Conservation (phyloP, 1,140 invertebrate genomes). For the Brachionus paranguensis region DNA sequence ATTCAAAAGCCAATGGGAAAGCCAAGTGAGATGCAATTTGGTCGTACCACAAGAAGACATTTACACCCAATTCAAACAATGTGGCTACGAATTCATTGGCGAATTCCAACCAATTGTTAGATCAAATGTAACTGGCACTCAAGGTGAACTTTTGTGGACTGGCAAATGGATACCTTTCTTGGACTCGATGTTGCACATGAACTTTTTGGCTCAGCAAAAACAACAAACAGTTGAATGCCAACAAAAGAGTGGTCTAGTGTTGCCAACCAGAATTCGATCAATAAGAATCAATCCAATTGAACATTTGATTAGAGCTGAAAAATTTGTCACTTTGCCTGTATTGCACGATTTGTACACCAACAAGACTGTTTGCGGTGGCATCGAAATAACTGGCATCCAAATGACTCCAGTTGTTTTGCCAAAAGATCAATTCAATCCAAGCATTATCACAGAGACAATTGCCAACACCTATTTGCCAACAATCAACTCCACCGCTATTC, state of each 20-base stretch:
- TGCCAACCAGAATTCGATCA: conserved; percentile 79
- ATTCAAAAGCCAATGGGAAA: conserved; percentile 17
- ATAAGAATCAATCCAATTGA: conserved; percentile 70
- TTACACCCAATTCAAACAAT: conserved; percentile 83
- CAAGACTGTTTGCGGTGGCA: neutral
- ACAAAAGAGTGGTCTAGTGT: conserved; percentile 58
- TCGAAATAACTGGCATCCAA: conserved; percentile 12
- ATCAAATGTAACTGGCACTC: conserved; percentile 43
- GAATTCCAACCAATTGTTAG: conserved; percentile 66
- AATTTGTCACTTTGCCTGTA: neutral
- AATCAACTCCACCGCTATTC: neutral
- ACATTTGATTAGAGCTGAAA: conserved; percentile 16
- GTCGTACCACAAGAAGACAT: conserved; percentile 62
- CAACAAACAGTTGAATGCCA: conserved; percentile 51
- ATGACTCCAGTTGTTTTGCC: conserved; percentile 29
- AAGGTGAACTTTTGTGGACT: conserved; percentile 63
- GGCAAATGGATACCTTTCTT: conserved; percentile 86
- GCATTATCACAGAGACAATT: neutral
- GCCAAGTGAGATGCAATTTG: conserved; percentile 1
- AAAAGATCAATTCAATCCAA: neutral
- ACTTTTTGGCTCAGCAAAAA: conserved; percentile 63
- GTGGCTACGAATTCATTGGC: conserved; percentile 87
- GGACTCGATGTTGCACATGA: conserved; percentile 89
- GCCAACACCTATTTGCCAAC: neutral
- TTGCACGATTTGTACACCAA: conserved; percentile 4